phyloP scores from a whole-genome alignment of 2,797 vertebrate species.

The Etheostoma perlongum region DNA sequence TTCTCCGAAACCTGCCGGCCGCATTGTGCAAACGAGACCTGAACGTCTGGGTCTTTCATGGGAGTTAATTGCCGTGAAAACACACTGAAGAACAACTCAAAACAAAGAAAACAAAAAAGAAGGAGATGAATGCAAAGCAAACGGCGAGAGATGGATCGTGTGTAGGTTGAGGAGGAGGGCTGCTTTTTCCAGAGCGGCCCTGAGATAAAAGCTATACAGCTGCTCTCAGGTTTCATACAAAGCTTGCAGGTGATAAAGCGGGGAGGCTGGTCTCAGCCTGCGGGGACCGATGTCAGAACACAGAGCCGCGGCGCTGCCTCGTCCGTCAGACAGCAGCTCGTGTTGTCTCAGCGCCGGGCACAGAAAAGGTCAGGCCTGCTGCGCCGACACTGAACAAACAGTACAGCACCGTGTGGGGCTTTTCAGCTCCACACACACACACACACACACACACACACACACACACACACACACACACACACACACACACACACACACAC shows the following conservation, averaged over 20 bases:
- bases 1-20: background rate
- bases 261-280: conserved; percentile 47
- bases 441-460: conserved; percentile 10
- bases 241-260: conserved; percentile 53
- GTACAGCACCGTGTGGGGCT: conserved; percentile 48
- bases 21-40: too few relatives aligned
- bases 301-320: conserved; percentile 21
- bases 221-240: conserved; percentile 59
- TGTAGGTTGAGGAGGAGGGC: conserved; percentile 7
- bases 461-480: conserved; percentile 14
- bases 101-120: too few relatives aligned
- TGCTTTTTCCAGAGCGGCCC: background rate
- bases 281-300: conserved; percentile 47
- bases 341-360: conserved; percentile 51
- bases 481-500: conserved; percentile 4
- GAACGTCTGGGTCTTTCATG: conserved; percentile 22
- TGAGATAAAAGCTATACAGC: conserved; percentile 28
- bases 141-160: background rate
- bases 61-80: conserved; percentile 23
- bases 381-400: conserved; percentile 63
- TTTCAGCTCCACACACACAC: conserved; percentile 23
- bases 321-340: conserved; percentile 51
- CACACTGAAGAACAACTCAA: background rate
- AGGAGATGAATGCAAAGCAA: conserved; percentile 35
- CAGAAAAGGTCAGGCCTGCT: conserved; percentile 75